These are phyloP conservation scores for Lagodon rhomboides DNA, from an alignment of 2,797 vertebrate genomes.

Conservation along the genomic window DNA sequence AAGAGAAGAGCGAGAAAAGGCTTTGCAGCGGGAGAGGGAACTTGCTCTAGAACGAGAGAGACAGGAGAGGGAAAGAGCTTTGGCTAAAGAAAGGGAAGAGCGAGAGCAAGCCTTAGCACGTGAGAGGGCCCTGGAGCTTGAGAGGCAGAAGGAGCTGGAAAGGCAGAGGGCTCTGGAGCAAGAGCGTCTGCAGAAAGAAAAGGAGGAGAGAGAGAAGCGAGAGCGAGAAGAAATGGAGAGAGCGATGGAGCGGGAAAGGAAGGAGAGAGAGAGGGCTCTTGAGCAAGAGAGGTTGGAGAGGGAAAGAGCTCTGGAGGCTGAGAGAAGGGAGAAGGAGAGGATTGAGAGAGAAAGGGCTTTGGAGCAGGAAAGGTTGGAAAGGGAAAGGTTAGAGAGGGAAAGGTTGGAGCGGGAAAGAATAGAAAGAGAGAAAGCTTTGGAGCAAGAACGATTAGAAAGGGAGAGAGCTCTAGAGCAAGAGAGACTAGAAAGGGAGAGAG, in stretches of 20 bases:
- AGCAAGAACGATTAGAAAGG: constrained; percentile 1
- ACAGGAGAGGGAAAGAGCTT: constrained; percentile 66
- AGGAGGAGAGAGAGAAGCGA: constrained; percentile 71
- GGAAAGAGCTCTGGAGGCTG: constrained; percentile 54
- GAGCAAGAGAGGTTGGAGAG: constrained; percentile 54
- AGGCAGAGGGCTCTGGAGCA: constrained; percentile 67
- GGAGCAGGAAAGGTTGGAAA: constrained; percentile 51
- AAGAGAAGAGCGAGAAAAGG: constrained; percentile 72
- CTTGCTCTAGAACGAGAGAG: constrained; percentile 72
- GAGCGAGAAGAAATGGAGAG: constrained; percentile 69
- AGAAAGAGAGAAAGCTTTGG: constrained; percentile 43
- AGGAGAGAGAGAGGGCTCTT: constrained; percentile 55
- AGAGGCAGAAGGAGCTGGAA: constrained; percentile 71
- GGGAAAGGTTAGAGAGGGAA: constrained; percentile 50
- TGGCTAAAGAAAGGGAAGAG: constrained; percentile 69
- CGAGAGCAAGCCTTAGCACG: constrained; percentile 61
- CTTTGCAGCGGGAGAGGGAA: constrained; percentile 67
- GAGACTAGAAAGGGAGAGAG: constrained; percentile 28
- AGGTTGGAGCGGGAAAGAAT: constrained; percentile 32
- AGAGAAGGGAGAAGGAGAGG: constrained; percentile 62
- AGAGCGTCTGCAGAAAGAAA: constrained; percentile 68
- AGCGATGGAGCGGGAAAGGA: constrained; percentile 60
- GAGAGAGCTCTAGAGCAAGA: constrained; percentile 24
- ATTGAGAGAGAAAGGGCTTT: constrained; percentile 63
- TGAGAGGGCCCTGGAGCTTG: constrained; percentile 71